A percentile compares a stretch with the other conserved stretches of the same genome.
phyloP scores from a whole-genome alignment of 2,888 invertebrate genomes.

The Aethes cnicana region DNA sequence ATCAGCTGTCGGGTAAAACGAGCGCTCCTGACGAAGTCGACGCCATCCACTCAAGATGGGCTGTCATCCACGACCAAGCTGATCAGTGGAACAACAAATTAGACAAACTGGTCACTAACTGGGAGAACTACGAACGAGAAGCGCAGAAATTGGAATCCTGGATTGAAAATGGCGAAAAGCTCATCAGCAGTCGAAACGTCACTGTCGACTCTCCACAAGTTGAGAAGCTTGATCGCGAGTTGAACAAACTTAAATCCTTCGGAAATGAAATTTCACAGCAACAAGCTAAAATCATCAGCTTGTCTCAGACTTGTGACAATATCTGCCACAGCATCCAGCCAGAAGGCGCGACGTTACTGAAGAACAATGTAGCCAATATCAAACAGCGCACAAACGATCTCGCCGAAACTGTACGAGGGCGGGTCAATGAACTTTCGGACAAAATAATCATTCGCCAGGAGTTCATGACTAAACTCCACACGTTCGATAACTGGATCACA shows the following conservation, averaged over 20 bases:
- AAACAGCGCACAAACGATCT: conserved; percentile 88
- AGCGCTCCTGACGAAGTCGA: conserved; percentile 92
- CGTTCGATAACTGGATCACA: conserved; percentile 91
- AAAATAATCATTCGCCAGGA: conserved; percentile 91
- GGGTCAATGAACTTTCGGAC: conserved; percentile 91
- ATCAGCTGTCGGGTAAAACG: conserved; percentile 88
- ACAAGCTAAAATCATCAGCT: conserved; percentile 89
- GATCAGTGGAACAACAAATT: conserved; percentile 89
- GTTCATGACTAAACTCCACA: conserved; percentile 89
- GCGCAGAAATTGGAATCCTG: conserved; percentile 89
- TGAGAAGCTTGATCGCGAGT: conserved; percentile 88
- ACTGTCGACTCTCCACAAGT: conserved; percentile 87
- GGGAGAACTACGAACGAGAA: conserved; percentile 91
- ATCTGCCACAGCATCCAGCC: conserved; percentile 89
- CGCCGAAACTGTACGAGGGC: conserved; percentile 88
- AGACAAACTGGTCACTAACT: conserved; percentile 89
- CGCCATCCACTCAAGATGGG: conserved; percentile 91
- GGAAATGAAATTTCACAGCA: conserved; percentile 93
- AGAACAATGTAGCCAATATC: conserved; percentile 87
- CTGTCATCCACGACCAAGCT: conserved; percentile 90
- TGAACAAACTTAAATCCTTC: conserved; percentile 89
- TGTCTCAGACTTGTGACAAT: conserved; percentile 91
- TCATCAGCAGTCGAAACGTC: conserved; percentile 80
- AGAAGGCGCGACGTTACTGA: conserved; percentile 88
- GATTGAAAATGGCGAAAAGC: conserved; percentile 86